Evolutionary conservation across 2,113 vertebrate species (phyloP).

Genomic region (Anoura caudifer): DNA sequence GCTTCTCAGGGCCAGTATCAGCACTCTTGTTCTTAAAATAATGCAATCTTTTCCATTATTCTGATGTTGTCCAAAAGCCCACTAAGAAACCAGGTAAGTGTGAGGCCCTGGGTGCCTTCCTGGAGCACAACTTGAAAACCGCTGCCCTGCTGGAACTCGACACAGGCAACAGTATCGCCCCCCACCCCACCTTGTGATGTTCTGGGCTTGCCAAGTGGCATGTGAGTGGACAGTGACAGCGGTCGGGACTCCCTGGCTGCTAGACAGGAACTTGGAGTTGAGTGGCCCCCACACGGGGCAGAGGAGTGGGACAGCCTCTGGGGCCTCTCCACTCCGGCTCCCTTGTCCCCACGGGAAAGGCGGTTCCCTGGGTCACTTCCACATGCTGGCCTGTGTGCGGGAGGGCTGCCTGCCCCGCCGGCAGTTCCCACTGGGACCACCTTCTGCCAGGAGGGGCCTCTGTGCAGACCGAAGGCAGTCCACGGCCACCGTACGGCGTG

Average conservation of each 20-base stretch:
- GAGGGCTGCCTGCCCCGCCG: background rate
- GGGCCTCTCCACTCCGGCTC: background rate
- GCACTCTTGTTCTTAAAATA: background rate
- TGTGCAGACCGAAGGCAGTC: background rate
- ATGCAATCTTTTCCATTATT: background rate
- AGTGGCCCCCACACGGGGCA: rapidly evolving
- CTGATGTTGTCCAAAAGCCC: background rate
- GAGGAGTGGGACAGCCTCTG: background rate
- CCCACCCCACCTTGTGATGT: too few relatives aligned
- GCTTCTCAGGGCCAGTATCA: background rate
- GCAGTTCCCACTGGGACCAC: background rate
- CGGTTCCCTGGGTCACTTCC: background rate
- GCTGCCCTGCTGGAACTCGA: rapidly evolving
- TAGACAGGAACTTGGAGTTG: background rate
- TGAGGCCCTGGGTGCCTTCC: background rate
- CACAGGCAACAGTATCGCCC: background rate
- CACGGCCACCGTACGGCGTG: background rate
- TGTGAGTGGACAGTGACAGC: background rate
- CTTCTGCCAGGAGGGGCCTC: background rate
- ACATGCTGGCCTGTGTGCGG: rapidly evolving
- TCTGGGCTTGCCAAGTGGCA: background rate
- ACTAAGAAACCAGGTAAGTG: background rate
- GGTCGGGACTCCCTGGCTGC: background rate
- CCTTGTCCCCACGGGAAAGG: background rate
- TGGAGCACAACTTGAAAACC: background rate